Conservation (phyloP, 2,797 vertebrate species). For the Cichlasoma orientale region DNA sequence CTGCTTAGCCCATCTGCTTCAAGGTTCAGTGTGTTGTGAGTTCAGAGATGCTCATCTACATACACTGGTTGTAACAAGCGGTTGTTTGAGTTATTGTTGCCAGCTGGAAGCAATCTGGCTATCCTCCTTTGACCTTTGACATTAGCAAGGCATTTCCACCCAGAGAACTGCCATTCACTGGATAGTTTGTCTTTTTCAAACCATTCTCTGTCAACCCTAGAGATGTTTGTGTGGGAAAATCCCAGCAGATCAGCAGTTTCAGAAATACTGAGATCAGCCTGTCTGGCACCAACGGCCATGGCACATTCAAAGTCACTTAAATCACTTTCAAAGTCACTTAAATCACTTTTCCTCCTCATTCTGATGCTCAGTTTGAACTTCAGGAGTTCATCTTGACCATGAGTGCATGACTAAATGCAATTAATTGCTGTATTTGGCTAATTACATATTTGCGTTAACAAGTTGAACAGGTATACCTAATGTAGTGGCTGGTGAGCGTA, state of each 20-base stretch:
- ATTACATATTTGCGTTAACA: too few relatives aligned
- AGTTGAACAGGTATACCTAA: not conserved
- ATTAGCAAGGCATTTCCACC: not conserved
- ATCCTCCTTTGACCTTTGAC: not conserved
- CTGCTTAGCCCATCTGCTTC: not conserved
- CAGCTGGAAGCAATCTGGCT: not conserved
- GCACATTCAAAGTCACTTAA: not conserved
- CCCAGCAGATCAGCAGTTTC: not conserved
- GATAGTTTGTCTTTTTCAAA: not conserved
- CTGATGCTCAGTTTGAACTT: too few relatives aligned
- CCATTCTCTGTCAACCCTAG: not conserved
- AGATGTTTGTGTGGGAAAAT: not conserved
- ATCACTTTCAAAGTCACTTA: not conserved
- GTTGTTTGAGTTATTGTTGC: too few relatives aligned
- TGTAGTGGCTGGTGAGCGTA: not conserved
- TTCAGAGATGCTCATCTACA: not conserved
- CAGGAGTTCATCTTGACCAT: too few relatives aligned
- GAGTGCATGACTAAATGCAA: too few relatives aligned
- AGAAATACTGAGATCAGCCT: not conserved
- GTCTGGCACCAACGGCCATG: not conserved
- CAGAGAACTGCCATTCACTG: not conserved
- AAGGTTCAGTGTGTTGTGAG: not conserved
- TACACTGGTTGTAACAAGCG: not conserved
- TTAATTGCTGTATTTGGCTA: too few relatives aligned
- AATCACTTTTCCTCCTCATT: not conserved